Conservation (phyloP, 1,140 invertebrate genomes). For the Branchinecta lynchi region DNA sequence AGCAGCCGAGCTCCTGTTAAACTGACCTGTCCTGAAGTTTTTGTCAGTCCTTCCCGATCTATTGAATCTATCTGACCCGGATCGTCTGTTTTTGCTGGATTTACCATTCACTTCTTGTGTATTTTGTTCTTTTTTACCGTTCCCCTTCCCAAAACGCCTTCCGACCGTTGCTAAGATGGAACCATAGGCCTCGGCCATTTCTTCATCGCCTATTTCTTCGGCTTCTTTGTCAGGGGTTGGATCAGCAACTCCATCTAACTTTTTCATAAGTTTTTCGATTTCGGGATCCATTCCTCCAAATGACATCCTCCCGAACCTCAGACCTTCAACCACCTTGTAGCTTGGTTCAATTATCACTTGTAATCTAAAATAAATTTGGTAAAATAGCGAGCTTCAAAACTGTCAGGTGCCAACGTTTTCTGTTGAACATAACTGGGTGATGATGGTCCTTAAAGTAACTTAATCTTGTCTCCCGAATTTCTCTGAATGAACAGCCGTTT, state of each 20-base stretch:
- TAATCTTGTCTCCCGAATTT: too few species aligned
- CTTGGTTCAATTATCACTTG: not conserved
- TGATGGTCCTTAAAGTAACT: too few species aligned
- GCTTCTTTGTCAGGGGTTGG: not conserved
- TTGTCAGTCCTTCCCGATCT: too few species aligned
- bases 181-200: not conserved
- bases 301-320: not conserved
- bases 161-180: not conserved
- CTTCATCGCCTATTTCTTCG: not conserved
- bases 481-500: too few species aligned
- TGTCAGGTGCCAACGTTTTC: too few species aligned
- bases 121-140: not conserved
- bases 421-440: too few species aligned
- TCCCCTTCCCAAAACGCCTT: not conserved
- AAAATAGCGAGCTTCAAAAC: too few species aligned
- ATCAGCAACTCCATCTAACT: not conserved
- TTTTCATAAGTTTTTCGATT: not conserved
- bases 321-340: not conserved
- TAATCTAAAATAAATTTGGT: not conserved
- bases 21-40: too few species aligned
- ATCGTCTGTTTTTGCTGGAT: too few species aligned
- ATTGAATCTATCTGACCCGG: too few species aligned
- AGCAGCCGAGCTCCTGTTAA: too few species aligned
- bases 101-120: too few species aligned
- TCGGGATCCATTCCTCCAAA: conserved; percentile 3